These are phyloP conservation scores for Drosophila grimshawi DNA, from an alignment of 1,140 invertebrate species.

Conservation along the genomic window DNA sequence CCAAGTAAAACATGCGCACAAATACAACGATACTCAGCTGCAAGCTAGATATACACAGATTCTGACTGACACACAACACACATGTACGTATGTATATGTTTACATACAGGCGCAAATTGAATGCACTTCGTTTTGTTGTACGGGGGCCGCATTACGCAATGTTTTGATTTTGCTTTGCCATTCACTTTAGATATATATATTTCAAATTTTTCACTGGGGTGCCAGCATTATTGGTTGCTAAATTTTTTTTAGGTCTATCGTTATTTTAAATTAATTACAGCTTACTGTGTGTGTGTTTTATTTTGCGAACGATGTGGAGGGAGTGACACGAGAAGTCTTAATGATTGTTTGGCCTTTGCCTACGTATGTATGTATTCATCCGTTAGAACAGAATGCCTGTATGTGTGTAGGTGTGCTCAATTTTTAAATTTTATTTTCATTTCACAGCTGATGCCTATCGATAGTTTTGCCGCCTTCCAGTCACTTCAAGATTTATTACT, in stretches of 20 bases:
- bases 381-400: constrained; percentile 28
- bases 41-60: constrained; percentile 51
- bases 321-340: constrained; percentile 29
- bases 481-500: no score
- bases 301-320: constrained; percentile 31
- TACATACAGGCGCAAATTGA: constrained; percentile 37
- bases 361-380: constrained; percentile 51
- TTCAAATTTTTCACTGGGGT: not conserved
- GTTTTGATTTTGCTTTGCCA: constrained; percentile 55
- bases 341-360: constrained; percentile 66
- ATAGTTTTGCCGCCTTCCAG: not conserved
- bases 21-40: constrained; percentile 49
- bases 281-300: constrained; percentile 58
- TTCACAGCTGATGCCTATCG: constrained; percentile 36
- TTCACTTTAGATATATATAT: constrained; percentile 31
- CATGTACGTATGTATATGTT: constrained; percentile 11
- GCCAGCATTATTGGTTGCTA: not conserved
- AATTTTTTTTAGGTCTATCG: not conserved
- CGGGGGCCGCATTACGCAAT: constrained; percentile 70
- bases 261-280: constrained; percentile 16
- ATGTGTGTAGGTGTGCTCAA: constrained; percentile 1
- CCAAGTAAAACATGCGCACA: constrained; percentile 61
- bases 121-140: constrained; percentile 58
- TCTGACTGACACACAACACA: constrained; percentile 27
- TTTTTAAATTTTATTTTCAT: constrained; percentile 29